Evolutionary conservation across 2,113 vertebrate genomes (phyloP).

Genomic region (Desmodus rotundus): DNA sequence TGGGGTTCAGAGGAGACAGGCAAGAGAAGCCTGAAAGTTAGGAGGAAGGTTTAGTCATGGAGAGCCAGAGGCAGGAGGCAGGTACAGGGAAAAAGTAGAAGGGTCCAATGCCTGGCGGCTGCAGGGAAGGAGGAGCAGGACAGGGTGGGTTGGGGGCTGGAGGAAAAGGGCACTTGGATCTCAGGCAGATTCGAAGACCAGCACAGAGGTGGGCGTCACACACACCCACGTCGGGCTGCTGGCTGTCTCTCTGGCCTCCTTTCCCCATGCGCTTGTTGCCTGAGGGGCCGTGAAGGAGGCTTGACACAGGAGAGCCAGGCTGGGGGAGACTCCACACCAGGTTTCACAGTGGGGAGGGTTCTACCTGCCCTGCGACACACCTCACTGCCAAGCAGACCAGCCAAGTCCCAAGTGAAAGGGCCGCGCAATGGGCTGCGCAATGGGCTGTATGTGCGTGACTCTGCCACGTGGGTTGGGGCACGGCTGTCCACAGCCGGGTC

Average conservation of each 20-base stretch:
- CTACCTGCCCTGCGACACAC: background rate
- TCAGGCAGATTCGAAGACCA: background rate
- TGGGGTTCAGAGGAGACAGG: background rate
- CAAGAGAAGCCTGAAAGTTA: background rate
- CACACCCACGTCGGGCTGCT: background rate
- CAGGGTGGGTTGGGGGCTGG: background rate
- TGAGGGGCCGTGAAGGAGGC: background rate
- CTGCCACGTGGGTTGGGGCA: background rate
- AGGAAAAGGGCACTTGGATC: background rate
- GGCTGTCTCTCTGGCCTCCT: background rate
- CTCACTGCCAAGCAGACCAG: background rate
- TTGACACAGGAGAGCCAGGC: background rate
- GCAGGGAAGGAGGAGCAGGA: background rate
- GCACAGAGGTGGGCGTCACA: background rate
- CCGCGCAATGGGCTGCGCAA: too few relatives aligned
- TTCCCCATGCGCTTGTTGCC: background rate
- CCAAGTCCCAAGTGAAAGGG: background rate
- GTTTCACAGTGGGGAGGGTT: background rate
- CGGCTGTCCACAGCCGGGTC: background rate
- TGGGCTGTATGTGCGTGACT: background rate
- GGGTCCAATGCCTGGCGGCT: background rate
- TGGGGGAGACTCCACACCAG: background rate
- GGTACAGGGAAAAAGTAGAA: background rate
- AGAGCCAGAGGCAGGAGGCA: background rate
- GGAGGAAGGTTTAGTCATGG: too few relatives aligned